phyloP scores from a whole-genome alignment of 2,888 invertebrate genomes.

The Drepanosiphum platanoidis region DNA sequence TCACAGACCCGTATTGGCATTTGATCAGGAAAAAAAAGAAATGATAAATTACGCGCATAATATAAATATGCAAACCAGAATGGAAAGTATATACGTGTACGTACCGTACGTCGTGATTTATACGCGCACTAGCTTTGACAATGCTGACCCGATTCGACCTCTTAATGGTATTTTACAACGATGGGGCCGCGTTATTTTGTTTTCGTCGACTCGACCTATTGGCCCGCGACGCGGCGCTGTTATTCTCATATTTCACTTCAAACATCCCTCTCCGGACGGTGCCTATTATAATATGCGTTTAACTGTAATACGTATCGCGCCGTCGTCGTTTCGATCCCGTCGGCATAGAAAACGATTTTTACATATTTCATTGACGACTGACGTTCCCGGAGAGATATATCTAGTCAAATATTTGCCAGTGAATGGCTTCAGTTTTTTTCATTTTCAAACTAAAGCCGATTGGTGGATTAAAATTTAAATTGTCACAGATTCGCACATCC shows the following conservation, averaged over 20 bases:
- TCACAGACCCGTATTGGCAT: not conserved
- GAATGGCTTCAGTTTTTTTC: too few relatives aligned
- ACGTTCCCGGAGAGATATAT: too few relatives aligned
- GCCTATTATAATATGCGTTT: too few relatives aligned
- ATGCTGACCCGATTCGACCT: conserved; percentile 5
- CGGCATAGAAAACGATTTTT: too few relatives aligned
- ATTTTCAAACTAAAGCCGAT: too few relatives aligned
- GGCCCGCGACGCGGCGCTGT: not conserved
- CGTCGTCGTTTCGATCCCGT: not conserved
- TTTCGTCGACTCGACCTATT: conserved; percentile 7
- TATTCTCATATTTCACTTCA: not conserved
- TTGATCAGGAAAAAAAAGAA: not conserved
- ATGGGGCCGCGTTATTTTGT: not conserved
- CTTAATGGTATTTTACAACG: conserved; percentile 1
- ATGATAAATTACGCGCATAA: conserved; percentile 19
- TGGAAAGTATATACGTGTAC: conserved; percentile 14
- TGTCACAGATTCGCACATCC: too few relatives aligned
- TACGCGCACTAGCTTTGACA: not conserved
- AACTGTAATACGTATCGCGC: not conserved
- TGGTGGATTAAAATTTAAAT: too few relatives aligned
- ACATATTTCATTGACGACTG: too few relatives aligned
- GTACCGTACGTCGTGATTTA: conserved; percentile 11
- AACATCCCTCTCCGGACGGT: not conserved
- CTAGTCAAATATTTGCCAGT: too few relatives aligned
- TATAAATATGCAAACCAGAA: not conserved